Evolutionary conservation across 2,113 vertebrate genomes (phyloP).

Genomic region (Petromus typicus): DNA sequence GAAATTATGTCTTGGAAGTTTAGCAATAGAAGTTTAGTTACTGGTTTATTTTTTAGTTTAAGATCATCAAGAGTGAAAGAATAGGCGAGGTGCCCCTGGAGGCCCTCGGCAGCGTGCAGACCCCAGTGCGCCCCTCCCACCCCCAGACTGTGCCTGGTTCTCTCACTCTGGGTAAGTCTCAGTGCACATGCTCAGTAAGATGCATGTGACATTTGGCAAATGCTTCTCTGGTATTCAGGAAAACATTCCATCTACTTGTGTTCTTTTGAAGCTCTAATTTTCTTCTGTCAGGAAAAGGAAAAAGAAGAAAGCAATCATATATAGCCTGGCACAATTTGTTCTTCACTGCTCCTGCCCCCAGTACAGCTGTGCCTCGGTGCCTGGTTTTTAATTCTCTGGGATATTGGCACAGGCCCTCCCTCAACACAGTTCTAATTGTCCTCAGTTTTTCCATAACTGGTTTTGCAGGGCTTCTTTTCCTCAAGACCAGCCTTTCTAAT

Average conservation of each 20-base stretch:
- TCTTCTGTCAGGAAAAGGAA: slow-evolving; percentile 47
- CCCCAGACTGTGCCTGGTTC: not conserved
- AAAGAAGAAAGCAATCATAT: slow-evolving; percentile 43
- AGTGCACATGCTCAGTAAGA: not conserved
- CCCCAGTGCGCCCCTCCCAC: no score
- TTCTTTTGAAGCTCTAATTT: slow-evolving; percentile 66
- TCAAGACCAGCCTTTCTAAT: slow-evolving; percentile 9
- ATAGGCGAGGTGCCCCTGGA: not conserved
- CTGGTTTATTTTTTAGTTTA: not conserved
- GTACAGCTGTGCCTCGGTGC: not conserved
- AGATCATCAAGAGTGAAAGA: not conserved
- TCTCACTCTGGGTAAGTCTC: not conserved
- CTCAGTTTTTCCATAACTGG: not conserved
- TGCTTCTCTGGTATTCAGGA: slow-evolving; percentile 62
- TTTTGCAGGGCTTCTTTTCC: slow-evolving; percentile 53
- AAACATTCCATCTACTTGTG: slow-evolving; percentile 54
- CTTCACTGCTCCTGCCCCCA: not conserved
- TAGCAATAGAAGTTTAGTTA: slow-evolving; percentile 18
- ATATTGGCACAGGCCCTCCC: not conserved
- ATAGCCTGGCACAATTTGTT: not conserved
- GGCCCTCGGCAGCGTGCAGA: not conserved
- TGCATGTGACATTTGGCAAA: slow-evolving; percentile 55
- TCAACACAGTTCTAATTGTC: not conserved
- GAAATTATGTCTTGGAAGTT: slow-evolving; percentile 45
- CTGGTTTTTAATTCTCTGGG: not conserved